A percentile compares a stretch with the other conserved stretches of the same genome.
Evolutionary conservation across 53 echinoderm and acorn worm species (phyloP).

Genomic region (Paracentrotus lividus): DNA sequence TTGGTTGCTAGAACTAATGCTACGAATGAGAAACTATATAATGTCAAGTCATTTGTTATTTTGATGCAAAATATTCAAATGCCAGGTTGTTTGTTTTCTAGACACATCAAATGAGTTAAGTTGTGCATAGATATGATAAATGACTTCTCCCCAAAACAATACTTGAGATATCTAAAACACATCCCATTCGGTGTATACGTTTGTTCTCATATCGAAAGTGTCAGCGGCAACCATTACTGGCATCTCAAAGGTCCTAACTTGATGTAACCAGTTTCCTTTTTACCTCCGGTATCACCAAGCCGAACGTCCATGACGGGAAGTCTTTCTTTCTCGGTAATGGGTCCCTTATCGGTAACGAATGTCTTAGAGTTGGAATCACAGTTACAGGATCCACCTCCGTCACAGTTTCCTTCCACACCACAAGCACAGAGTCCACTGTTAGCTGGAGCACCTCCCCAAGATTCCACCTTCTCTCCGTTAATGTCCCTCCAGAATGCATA

Average conservation of each 20-base stretch:
- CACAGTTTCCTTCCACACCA: slow-evolving; percentile 70
- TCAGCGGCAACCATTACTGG: background rate
- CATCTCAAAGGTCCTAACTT: slow-evolving; percentile 68
- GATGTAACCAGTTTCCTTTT: slow-evolving; percentile 69
- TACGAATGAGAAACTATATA: background rate
- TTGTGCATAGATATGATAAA: background rate
- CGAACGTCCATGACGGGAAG: slow-evolving; percentile 74
- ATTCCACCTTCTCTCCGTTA: slow-evolving; percentile 67
- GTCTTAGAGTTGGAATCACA: slow-evolving; percentile 70
- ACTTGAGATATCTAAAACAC: background rate
- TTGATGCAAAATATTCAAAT: slow-evolving; percentile 21
- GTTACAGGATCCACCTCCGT: slow-evolving; percentile 43
- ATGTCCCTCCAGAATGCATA: slow-evolving; percentile 69
- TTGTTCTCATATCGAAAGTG: background rate
- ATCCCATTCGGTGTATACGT: background rate
- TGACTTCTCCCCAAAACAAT: background rate
- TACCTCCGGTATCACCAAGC: slow-evolving; percentile 76
- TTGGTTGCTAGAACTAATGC: no score
- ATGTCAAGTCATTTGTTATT: background rate
- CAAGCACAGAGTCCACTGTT: slow-evolving; percentile 73
- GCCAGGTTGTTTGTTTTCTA: background rate
- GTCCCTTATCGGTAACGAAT: slow-evolving; percentile 60
- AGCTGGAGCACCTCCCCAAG: slow-evolving; percentile 77
- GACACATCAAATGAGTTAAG: background rate
- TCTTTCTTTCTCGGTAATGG: slow-evolving; percentile 65